Conservation (phyloP, 2,888 invertebrate species). For the Nomada fabriciana region DNA sequence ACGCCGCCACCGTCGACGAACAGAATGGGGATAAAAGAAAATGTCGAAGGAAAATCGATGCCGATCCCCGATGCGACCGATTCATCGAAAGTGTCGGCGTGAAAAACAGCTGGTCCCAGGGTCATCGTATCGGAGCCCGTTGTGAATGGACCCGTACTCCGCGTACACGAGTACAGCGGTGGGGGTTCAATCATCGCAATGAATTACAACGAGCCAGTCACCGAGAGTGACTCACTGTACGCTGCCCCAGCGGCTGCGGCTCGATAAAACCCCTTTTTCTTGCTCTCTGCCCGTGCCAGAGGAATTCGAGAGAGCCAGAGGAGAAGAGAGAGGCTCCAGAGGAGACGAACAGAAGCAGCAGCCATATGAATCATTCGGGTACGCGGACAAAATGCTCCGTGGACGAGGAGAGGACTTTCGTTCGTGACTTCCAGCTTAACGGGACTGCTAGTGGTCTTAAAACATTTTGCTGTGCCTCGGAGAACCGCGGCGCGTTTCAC, state of each 20-base stretch:
- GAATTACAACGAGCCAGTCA: conserved; percentile 80
- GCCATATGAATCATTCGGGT: conserved; percentile 60
- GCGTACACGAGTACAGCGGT: conserved; percentile 13
- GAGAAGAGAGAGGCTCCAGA: conserved; percentile 40
- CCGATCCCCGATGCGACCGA: background rate
- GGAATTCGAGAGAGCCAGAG: conserved; percentile 55
- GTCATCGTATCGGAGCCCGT: conserved; percentile 19
- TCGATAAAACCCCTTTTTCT: conserved; percentile 59
- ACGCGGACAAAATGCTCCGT: background rate
- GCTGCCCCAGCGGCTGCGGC: conserved; percentile 49
- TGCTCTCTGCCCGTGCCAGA: conserved; percentile 35
- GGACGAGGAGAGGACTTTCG: conserved; percentile 21
- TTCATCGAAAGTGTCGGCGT: conserved; percentile 7
- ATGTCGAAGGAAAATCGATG: background rate
- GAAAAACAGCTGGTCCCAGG: conserved; percentile 27
- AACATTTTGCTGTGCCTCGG: background rate
- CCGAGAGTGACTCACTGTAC: conserved; percentile 73
- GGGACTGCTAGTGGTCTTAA: conserved; percentile 45
- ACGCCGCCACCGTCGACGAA: no score
- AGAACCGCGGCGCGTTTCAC: no score
- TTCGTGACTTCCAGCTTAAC: conserved; percentile 30
- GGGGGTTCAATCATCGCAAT: conserved; percentile 76
- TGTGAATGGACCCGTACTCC: conserved; percentile 64
- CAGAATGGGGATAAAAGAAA: no score
- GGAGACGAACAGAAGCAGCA: conserved; percentile 14